Evolutionary conservation across 2,113 vertebrate genomes (phyloP), one percentile per base, ranked within the genome.

Genomic region (Nycticebus coucang): DNA sequence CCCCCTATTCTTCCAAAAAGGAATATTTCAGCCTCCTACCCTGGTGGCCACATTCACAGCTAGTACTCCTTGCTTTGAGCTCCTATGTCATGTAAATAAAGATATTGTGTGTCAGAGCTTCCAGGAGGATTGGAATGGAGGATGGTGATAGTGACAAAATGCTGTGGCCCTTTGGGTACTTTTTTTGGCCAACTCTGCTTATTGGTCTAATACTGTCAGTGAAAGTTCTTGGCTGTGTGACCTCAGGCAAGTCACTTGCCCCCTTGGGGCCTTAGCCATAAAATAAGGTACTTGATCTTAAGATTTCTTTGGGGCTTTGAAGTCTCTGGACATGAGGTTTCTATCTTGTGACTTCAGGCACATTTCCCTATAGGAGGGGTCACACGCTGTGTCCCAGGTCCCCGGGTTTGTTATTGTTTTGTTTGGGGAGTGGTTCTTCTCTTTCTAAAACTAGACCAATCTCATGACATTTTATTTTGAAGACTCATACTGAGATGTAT

Each of bases 101-200:
- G 17, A 62, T 33, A 28, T 4, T 2, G 11, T 10, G 2, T 26
- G 14, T 3, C 0, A 18, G 15, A 64, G 4, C 50, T 60, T 83
- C 64, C 2, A 0, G 28, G 53, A 10, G 1, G 19, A 53, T 6
- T 4, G 7, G 24, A 53, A 0, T 5, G 26, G n/a, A 19, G 4
- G 10, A 6, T 2, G 4, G 33, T 1, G 11, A 11, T 0, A 24
- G 45, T 5, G 33, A 22, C 28, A 28, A 45, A 53, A n/a, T 2
- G 12, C 66, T 50, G 62, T 28, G 68, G 33, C 72, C 59, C 1
- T 15, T 6, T 24, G 26, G 77, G 64, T 2, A 15, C 41, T 30
- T 82, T 41, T 41, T 41, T 28, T 75, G 7, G 57, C 53, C n/a
- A 26, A 2, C 30, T 75, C 30, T 18, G 66, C 68, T 7, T 2